Conservation (phyloP, 2,888 invertebrate genomes). For the Andrena bucephala region DNA sequence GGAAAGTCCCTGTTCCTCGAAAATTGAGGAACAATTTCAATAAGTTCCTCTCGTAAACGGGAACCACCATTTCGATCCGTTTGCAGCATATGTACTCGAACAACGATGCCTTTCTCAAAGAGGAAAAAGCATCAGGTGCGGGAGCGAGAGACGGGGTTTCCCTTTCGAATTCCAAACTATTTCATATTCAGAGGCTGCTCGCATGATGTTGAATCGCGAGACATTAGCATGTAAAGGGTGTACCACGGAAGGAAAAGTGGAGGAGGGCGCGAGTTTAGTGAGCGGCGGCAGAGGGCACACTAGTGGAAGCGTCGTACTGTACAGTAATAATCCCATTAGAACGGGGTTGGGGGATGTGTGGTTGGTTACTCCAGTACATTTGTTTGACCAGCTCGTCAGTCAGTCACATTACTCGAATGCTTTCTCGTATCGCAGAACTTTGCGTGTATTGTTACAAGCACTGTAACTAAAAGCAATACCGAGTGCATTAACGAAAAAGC, state of each 20-base stretch:
- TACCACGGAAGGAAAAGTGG: constrained; percentile 63
- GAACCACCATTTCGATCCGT: constrained; percentile 17
- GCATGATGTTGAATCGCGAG: constrained; percentile 74
- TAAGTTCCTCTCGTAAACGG: background rate
- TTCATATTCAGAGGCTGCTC: constrained; percentile 77
- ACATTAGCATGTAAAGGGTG: constrained; percentile 80
- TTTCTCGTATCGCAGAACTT: background rate
- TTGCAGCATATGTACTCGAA: constrained; percentile 16
- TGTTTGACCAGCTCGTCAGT: constrained; percentile 8
- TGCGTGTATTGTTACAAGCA: background rate
- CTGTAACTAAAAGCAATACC: background rate
- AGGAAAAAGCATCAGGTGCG: constrained; percentile 54
- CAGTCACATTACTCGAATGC: background rate
- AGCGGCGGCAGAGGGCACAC: constrained; percentile 16
- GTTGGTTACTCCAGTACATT: constrained; percentile 14
- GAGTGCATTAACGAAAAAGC: background rate
- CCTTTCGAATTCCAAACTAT: constrained; percentile 73
- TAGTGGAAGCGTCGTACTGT: constrained; percentile 57
- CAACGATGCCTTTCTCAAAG: background rate
- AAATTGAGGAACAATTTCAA: constrained; percentile 11
- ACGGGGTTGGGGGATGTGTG: constrained; percentile 9
- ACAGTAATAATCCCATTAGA: constrained; percentile 74
- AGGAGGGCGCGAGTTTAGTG: constrained; percentile 22
- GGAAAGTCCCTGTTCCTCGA: background rate
- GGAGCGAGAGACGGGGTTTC: constrained; percentile 62